Conservation (phyloP, 1,140 invertebrate genomes). For the Globodera rostochiensis region DNA sequence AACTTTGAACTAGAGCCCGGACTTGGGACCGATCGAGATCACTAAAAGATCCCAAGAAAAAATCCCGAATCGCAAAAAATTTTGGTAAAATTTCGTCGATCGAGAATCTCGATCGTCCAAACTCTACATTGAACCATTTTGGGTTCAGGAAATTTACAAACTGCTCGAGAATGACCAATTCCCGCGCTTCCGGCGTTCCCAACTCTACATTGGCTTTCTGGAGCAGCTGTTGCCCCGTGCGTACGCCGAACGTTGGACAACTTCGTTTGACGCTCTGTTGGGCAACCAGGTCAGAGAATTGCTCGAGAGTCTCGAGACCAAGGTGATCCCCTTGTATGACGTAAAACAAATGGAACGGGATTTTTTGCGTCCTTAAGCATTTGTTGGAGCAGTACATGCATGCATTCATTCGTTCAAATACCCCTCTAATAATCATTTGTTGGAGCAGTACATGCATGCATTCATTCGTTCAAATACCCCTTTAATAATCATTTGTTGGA, state of each 20-base stretch:
- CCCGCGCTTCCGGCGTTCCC: constrained; percentile 62
- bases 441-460: too few relatives aligned
- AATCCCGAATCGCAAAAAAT: too few relatives aligned
- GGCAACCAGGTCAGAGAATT: constrained; percentile 57
- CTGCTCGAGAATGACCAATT: constrained; percentile 57
- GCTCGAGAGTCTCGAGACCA: too few relatives aligned
- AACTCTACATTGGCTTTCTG: constrained; percentile 55
- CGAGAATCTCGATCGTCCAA: constrained; percentile 27
- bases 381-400: neutral
- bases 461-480: too few relatives aligned
- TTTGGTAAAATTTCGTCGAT: constrained; percentile 29
- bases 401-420: too few relatives aligned
- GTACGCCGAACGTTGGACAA: constrained; percentile 62
- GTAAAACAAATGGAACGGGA: neutral
- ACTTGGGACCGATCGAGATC: too few relatives aligned
- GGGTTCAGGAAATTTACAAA: constrained; percentile 55
- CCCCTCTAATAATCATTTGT: too few relatives aligned
- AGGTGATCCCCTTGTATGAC: too few relatives aligned
- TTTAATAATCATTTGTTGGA: too few relatives aligned
- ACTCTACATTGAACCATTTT: constrained; percentile 55
- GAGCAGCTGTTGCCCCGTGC: constrained; percentile 54
- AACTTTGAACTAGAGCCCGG: too few relatives aligned
- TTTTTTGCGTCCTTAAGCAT: too few relatives aligned
- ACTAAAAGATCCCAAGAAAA: too few relatives aligned
- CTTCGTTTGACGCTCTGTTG: constrained; percentile 59